These are phyloP conservation scores for Cettia cetti DNA, from an alignment of 2,113 vertebrate genomes.

Conservation along the genomic window DNA sequence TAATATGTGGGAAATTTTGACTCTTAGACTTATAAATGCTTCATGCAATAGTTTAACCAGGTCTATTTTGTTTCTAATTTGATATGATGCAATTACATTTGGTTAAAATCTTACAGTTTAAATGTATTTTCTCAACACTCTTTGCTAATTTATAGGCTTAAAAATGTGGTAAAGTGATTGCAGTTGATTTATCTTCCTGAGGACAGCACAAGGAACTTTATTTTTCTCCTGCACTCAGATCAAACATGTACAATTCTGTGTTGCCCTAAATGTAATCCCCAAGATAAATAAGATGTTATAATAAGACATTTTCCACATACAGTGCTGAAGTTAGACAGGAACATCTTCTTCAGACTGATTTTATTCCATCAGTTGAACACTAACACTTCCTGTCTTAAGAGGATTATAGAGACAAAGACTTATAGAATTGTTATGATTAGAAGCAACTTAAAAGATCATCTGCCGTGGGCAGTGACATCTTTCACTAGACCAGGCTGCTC, in stretches of 20 bases:
- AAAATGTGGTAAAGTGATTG: background rate
- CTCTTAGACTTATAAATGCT: background rate
- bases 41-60: background rate
- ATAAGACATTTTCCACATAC: background rate
- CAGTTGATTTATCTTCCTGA: background rate
- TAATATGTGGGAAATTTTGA: rapidly evolving
- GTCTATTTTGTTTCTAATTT: background rate
- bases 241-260: background rate
- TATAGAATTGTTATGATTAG: background rate
- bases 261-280: background rate
- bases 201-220: background rate
- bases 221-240: background rate
- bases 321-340: background rate
- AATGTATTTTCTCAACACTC: background rate
- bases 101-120: background rate
- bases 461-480: background rate
- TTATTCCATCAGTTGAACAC: background rate
- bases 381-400: background rate
- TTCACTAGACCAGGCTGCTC: background rate
- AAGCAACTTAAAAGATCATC: background rate
- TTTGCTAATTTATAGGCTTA: background rate
- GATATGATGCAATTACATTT: background rate
- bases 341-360: background rate
- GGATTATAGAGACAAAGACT: background rate
- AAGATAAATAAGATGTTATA: background rate